Base-by-base conservation (phyloP, 2,888 invertebrate species). In the Chloromyia formosa region DNA sequence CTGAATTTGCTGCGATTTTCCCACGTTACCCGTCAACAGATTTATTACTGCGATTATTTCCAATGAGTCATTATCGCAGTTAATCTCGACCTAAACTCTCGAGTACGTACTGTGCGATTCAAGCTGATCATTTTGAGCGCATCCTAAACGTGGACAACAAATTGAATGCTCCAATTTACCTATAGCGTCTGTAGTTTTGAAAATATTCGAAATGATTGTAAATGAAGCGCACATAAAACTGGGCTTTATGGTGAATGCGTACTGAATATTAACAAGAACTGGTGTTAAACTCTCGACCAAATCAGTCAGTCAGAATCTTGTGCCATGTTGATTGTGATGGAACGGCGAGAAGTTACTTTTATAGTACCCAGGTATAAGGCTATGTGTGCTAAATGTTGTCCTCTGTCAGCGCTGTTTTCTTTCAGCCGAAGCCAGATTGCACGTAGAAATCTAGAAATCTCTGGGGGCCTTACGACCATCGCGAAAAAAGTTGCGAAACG, bases 371-470 rank as follows among this genome's bases (percentile, higher is more conserved):
- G 2, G 27, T 7, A 35, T 35, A 35, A 35, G 27, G 27, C 27
- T 4, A 35, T 35, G 27, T 35, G 66, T 49, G 45, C 49, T 12
- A 45, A 49, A 66, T 7, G 27, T 35, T 35, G 45, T 35, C 66
- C 45, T 49, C 56, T 56, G 27, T 40, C 10, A 40, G 20, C 18
- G 35, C 54, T 35, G 27, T 35, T 35, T 35, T 7, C 27, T 4
- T 54, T 27, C 23, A 53, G 23, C 56, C 27, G 7, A 16, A 23
- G 61, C n/a, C 61, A 35, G 35, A 73, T 73, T 62, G 20, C 73
- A 73, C 73, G 73, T 73, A 73, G 64, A 42, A 73, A 73, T 73
- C 73, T 73, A 73, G 64, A 42, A 73, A 73, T 73, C 73, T 73
- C 53, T 53, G 12, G 45, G 16, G 60, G 61, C 61, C 73, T 60